Evolutionary conservation across 2,888 invertebrate species (phyloP), one percentile per base, ranked within the genome.

Genomic region (Copidosoma aretas): DNA sequence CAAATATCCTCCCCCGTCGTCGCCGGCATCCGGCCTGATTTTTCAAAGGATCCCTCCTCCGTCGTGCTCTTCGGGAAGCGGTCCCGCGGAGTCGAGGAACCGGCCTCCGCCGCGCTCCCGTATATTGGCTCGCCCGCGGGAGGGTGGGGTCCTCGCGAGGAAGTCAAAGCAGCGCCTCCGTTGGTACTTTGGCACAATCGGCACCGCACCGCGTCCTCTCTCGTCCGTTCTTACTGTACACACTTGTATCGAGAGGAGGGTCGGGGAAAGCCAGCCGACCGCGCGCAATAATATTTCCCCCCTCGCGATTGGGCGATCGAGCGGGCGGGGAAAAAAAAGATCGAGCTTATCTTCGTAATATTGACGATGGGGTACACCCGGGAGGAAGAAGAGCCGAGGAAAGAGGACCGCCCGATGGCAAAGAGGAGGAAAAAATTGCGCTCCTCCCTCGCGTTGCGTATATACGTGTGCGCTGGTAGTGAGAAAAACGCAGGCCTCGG

Each of bases 11-110:
- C 12, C 4, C 71, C 73, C 73, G 73, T 68, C 73, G 68, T 73
- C 73, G n/a, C 19, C n/a, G 71, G 72, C 73, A 73, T 71, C 74
- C 71, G 71, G 75, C 63, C 74, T 76, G 76, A 78, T 77, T 77
- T 78, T 77, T 77, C 77, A 75, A 78, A 79, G 77, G 64, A 71
- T 68, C 43, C 32, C 32, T 32, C 32, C 32, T 5, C 32, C 32
- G 32, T 32, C 32, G 32, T 32, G 8, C 3, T 32, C 32, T 41
- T 41, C 41, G 41, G 10, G 41, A 41, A 8, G 41, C 41, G 8
- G 41, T 8, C 41, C 41, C 41, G 41, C 41, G 41, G 41, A 41
- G 41, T 14, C 8, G 14, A 41, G 41, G 14, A 14, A 41, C 10
- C 41, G 14, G 41, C 41, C 10, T 14, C 10, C 41, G 41, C 41